Conservation (phyloP, 2,113 vertebrate genomes). For the Pollimyrus isidori region DNA sequence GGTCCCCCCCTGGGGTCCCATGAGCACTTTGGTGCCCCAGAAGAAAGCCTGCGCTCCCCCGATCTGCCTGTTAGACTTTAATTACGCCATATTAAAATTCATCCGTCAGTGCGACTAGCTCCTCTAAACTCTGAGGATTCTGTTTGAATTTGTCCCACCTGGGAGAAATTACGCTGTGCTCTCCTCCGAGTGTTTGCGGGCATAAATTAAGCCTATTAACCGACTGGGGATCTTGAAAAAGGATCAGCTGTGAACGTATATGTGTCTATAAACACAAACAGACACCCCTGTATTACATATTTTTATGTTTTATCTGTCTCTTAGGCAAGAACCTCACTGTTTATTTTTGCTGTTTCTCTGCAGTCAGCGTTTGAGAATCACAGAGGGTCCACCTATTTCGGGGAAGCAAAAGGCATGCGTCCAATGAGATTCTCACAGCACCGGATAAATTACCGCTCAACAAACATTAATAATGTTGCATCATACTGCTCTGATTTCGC, state of each 20-base stretch:
- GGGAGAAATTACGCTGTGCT: constrained; percentile 4
- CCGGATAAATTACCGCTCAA: background rate
- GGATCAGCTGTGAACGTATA: background rate
- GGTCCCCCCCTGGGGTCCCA: background rate
- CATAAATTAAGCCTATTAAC: constrained; percentile 15
- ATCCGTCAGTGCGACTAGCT: background rate
- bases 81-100: constrained; percentile 19
- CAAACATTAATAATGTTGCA: background rate
- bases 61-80: constrained; percentile 13
- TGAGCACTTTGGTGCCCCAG: constrained; percentile 27
- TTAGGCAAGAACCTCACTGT: background rate
- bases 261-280: background rate
- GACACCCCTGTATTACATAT: background rate
- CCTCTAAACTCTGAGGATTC: background rate
- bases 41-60: background rate
- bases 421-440: background rate
- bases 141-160: constrained; percentile 13
- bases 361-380: constrained; percentile 1
- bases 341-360: background rate
- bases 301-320: constrained; percentile 3
- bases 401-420: background rate
- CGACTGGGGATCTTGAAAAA: background rate
- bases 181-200: background rate
- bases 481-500: background rate
- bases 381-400: background rate